These are phyloP conservation scores for Oophaga sylvatica DNA, from an alignment of 2,797 vertebrate species.

Conservation along the genomic window DNA sequence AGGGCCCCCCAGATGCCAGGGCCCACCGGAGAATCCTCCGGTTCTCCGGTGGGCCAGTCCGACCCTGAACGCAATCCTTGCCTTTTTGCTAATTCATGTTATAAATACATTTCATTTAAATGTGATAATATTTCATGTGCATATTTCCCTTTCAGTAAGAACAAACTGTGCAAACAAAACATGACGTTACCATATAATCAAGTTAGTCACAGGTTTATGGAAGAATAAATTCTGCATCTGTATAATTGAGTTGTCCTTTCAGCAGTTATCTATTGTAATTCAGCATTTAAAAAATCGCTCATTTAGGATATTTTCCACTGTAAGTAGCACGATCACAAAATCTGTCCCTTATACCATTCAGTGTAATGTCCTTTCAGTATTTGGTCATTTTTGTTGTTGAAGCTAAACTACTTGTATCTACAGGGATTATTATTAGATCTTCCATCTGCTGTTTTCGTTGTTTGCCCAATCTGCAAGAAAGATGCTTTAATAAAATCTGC, in stretches of 20 bases:
- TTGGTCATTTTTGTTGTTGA: background rate
- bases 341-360: background rate
- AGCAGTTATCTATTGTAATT: background rate
- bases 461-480: constrained; percentile 9
- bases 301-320: background rate
- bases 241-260: background rate
- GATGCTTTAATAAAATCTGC: background rate
- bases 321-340: background rate
- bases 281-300: background rate
- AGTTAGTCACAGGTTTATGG: no score
- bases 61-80: no score
- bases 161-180: no score
- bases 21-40: no score
- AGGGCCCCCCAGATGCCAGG: no score
- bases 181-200: no score
- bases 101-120: no score
- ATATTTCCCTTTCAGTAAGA: no score
- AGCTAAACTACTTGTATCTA: constrained; percentile 9
- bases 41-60: no score
- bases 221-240: background rate
- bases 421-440: constrained; percentile 16
- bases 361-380: background rate
- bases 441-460: constrained; percentile 4
- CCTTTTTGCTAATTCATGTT: no score
- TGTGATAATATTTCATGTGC: no score